Base-by-base conservation (phyloP, 2,113 vertebrate genomes). In the Elephantulus edwardii region DNA sequence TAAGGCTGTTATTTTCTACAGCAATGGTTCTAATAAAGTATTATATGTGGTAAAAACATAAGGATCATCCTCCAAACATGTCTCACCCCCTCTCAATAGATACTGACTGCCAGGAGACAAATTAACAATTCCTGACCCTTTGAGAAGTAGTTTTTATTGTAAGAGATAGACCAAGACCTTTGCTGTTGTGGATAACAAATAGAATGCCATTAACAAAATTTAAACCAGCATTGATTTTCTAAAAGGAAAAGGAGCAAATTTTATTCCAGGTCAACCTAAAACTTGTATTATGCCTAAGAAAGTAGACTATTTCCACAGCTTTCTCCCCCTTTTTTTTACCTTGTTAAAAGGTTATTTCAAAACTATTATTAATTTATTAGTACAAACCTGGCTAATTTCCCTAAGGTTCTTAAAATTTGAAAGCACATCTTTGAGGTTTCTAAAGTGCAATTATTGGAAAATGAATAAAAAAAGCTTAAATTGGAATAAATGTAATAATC, bases 391-490 rank as follows among this genome's bases (percentile, higher is more conserved):
- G 56, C n/a, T 92, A 76, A 95, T 96, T 94, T 92, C 74, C 79
- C 81, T 72, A 74, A 96, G 95, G 96, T 94, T 94, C 70, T 77
- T 86, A 24, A 85, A 60, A 48, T 94, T 93, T 93, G 40, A 86
- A 48, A 79, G 54, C 35, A 92, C 10, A 71, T 81, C 17, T 93
- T n/a, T 56, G 28, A 95, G 42, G 50, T 0, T 96, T 40, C 46
- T 79, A 8, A 44, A 93, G 48, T 91, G 75, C 91, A 44, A 87
- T 94, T 92, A 86, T 80, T 93, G 42, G 93, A 92, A 96, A 95
- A 93, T 89, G 74, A 95, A 90, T 86, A 54, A 94, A 96, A 94
- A 96, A 77, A 95, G 12, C 78, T 88, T 94, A 96, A 96, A 93
- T 8, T 64, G 68, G 70, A 75, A 62, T 92, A 89, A 93, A 91